Evolutionary conservation across 2,113 vertebrate genomes (phyloP).

Genomic region (Calidris pugnax): DNA sequence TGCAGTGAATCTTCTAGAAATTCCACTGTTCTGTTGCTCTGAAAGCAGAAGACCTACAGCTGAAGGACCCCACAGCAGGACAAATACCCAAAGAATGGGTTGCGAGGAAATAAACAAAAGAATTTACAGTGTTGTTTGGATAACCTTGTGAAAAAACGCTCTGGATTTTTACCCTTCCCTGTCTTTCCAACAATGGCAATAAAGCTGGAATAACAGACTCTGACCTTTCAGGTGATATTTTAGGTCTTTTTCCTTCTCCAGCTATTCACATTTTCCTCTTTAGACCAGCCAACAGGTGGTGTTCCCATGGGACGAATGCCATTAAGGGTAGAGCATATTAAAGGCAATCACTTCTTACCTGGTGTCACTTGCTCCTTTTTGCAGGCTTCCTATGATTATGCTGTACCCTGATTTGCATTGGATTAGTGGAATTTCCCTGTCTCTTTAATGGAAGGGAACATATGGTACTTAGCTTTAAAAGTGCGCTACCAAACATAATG

Average conservation of each 20-base stretch:
- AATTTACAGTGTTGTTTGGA: not conserved
- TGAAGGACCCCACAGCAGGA: not conserved
- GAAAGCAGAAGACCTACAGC: not conserved
- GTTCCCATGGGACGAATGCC: not conserved
- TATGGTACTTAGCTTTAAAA: conserved; percentile 34
- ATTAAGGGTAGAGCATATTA: not conserved
- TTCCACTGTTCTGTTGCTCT: not conserved
- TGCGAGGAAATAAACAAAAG: not conserved
- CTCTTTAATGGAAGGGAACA: conserved; percentile 35
- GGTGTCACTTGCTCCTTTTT: not conserved
- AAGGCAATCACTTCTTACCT: not conserved
- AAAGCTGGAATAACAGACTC: not conserved
- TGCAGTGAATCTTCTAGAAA: not conserved
- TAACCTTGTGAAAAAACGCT: not conserved
- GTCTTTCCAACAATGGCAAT: not conserved
- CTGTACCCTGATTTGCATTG: not conserved
- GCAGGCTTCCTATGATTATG: not conserved
- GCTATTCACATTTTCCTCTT: not conserved
- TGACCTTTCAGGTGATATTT: not conserved
- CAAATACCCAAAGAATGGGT: not conserved
- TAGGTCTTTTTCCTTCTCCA: not conserved
- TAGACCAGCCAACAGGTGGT: not conserved
- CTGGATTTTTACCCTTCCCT: not conserved
- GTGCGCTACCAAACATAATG: conserved; percentile 7
- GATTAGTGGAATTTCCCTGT: conserved; percentile 27